These are phyloP conservation scores for Agonopterix subpropinquella DNA, from an alignment of 2,888 invertebrate species.

Conservation along the genomic window DNA sequence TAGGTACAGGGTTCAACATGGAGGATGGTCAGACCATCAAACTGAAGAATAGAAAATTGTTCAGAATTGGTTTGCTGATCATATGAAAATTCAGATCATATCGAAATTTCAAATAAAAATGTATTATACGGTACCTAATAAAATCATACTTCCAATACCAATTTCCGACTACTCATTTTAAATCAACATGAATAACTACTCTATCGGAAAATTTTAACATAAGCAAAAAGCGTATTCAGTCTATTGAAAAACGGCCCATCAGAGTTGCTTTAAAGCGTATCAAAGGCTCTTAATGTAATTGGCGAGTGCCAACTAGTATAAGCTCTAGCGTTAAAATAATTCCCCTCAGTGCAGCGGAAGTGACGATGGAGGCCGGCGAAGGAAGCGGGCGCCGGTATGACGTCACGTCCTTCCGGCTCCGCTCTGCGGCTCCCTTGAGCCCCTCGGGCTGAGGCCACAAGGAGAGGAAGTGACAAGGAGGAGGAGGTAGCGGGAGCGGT, in stretches of 20 bases:
- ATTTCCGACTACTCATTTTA: too few relatives aligned
- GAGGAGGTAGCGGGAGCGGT: too few relatives aligned
- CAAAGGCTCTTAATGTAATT: constrained; percentile 43
- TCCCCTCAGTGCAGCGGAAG: constrained; percentile 40
- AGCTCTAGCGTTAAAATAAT: constrained; percentile 46
- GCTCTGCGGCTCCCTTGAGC: constrained; percentile 30
- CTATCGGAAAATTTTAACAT: constrained; percentile 1
- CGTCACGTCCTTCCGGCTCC: constrained; percentile 47
- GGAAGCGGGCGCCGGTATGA: constrained; percentile 38
- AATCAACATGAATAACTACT: neutral
- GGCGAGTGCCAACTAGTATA: constrained; percentile 21
- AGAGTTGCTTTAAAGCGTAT: constrained; percentile 13
- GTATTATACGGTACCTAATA: too few relatives aligned
- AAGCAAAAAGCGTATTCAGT: neutral
- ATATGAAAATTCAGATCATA: too few relatives aligned
- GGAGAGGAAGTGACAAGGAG: neutral
- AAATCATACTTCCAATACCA: too few relatives aligned
- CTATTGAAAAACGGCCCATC: constrained; percentile 2
- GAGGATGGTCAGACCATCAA: too few relatives aligned
- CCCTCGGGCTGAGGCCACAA: neutral
- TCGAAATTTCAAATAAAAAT: too few relatives aligned
- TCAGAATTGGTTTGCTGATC: too few relatives aligned
- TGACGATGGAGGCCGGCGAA: constrained; percentile 34
- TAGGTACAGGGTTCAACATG: too few relatives aligned
- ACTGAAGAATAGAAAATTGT: too few relatives aligned